Evolutionary conservation across 1,140 invertebrate species (phyloP), one percentile per base, ranked within the genome.

Genomic region (Lepidostoma basale): DNA sequence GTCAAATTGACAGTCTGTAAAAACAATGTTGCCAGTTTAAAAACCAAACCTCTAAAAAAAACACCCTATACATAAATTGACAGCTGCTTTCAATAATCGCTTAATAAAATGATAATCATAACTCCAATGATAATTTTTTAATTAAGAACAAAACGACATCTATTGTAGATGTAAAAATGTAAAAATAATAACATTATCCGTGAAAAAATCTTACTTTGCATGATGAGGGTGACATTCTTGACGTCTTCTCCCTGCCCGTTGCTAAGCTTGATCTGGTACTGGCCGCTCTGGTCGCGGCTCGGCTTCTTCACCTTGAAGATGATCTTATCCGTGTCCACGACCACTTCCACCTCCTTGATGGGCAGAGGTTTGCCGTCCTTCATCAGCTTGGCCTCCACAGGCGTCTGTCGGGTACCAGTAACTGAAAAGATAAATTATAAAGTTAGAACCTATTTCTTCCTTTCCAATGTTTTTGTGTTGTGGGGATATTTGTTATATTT

Each of bases 261-360:
- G 3, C 87, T 87, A 23, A 97, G 82, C 80, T 93, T 94, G 18
- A 97, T 88, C 80, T 94, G 89, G 77, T 96, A 97, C 74, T 87
- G 87, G 12, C 94, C 95, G 42, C 90, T 90, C 67, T 88, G 86
- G 54, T 92, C 91, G 45, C 93, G 85, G 0, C 88, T 84, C 1
- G 95, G 94, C 79, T 96, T 97, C 75, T 96, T 96, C 72, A 96
- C 88, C 78, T 93, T 97, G 77, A 93, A 95, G 0, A 89, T 88
- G 20, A 96, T 86, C 78, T 95, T 95, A 67, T 96, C 94, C 72
- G 95, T 93, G n/a, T 88, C 87, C 3, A 97, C 88, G 14, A 92
- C 85, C n/a, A 93, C 87, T 77, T 97, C 95, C 12, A 95, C 89
- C 72, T 97, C 95, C 77, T 96, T 96, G 1, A 91, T 79, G 12